These are phyloP conservation scores for Sisor rabdophorus DNA, from an alignment of 2,113 vertebrate species.

Conservation along the genomic window DNA sequence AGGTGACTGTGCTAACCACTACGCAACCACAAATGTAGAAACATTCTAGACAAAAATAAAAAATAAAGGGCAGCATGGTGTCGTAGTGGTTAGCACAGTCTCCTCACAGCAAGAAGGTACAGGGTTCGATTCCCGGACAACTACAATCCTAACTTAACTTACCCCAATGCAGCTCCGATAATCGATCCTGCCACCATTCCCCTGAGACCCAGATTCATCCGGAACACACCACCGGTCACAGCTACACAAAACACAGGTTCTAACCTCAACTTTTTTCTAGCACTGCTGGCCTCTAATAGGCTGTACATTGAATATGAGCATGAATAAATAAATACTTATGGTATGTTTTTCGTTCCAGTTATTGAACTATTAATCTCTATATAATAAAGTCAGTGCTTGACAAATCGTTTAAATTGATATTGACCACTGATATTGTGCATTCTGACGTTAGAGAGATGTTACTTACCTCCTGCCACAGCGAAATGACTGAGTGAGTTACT, in stretches of 20 bases:
- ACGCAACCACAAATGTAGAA: too few species aligned
- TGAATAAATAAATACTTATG: background rate
- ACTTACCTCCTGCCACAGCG: constrained; percentile 82
- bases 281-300: background rate
- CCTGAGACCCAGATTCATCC: constrained; percentile 78
- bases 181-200: constrained; percentile 75
- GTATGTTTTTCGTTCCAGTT: background rate
- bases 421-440: background rate
- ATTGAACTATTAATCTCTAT: background rate
- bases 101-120: too few species aligned
- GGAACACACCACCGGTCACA: constrained; percentile 81
- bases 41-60: too few species aligned
- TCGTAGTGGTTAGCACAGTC: too few species aligned
- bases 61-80: too few species aligned
- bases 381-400: background rate
- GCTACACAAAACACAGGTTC: constrained; percentile 61
- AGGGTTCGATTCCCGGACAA: too few species aligned
- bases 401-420: background rate
- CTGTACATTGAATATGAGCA: background rate
- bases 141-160: constrained; percentile 53
- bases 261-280: background rate
- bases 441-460: background rate
- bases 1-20: too few species aligned
- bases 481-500: constrained; percentile 73
- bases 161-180: constrained; percentile 80